These are phyloP conservation scores for Ochropacha duplaris DNA, from an alignment of 2,888 invertebrate genomes.

Conservation along the genomic window DNA sequence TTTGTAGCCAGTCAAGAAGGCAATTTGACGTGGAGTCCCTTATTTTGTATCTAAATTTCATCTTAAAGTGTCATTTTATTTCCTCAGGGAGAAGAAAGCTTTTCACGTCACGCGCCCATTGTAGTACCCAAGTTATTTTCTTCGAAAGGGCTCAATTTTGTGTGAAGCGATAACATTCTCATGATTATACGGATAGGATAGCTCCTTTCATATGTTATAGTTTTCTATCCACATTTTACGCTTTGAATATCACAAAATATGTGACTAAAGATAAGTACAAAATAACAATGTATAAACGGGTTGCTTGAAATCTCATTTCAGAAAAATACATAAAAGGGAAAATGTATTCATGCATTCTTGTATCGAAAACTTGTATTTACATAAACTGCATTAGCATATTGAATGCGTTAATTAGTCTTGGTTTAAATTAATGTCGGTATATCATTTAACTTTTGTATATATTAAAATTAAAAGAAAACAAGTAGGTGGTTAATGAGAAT, in stretches of 20 bases:
- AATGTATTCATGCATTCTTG: no score
- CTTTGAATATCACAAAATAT: constrained; percentile 31
- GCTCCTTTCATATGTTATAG: constrained; percentile 47
- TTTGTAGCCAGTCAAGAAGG: constrained; percentile 8
- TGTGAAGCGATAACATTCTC: constrained; percentile 61
- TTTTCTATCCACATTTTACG: constrained; percentile 35
- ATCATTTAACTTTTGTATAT: no score
- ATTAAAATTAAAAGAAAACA: no score
- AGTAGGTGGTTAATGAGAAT: no score
- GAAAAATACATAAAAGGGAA: no score
- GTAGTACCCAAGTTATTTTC: constrained; percentile 51
- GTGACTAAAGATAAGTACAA: constrained; percentile 8
- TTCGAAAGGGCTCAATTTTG: constrained; percentile 59
- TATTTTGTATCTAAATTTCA: constrained; percentile 19
- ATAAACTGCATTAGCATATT: no score
- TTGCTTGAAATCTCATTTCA: no score
- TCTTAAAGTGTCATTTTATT: constrained; percentile 38
- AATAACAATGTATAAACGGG: no score
- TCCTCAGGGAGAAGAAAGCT: constrained; percentile 33
- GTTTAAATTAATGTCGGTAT: no score
- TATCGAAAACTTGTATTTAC: no score
- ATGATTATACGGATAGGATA: constrained; percentile 57
- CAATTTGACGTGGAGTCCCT: constrained; percentile 8
- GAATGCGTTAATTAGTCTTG: no score
- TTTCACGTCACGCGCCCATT: constrained; percentile 41